phyloP scores from a whole-genome alignment of 2,888 invertebrate genomes.

The Pyrocoelia pectoralis region DNA sequence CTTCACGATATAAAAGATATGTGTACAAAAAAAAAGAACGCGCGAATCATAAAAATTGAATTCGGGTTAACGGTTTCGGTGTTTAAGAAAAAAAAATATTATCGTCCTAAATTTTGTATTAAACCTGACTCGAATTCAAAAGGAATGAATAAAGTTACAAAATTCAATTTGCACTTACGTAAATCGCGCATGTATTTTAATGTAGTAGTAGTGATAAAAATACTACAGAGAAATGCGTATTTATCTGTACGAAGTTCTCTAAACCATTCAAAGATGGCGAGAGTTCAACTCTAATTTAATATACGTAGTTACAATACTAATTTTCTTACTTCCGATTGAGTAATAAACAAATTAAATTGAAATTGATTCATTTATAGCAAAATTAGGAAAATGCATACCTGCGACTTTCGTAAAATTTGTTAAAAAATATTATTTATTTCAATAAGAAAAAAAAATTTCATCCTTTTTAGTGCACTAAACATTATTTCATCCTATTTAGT shows the following conservation, averaged over 20 bases:
- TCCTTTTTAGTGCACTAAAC: too few relatives aligned
- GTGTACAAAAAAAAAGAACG: conserved; percentile 4
- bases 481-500: too few relatives aligned
- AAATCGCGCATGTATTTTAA: conserved; percentile 25
- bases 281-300: background rate
- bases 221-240: background rate
- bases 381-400: too few relatives aligned
- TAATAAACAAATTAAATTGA: too few relatives aligned
- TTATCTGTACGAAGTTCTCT: background rate
- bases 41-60: background rate
- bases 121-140: conserved; percentile 14
- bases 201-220: background rate
- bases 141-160: conserved; percentile 18
- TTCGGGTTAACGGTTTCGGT: background rate
- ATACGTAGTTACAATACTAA: too few relatives aligned
- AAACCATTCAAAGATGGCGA: background rate
- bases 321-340: too few relatives aligned
- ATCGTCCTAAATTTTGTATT: background rate
- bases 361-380: too few relatives aligned
- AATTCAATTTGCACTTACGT: conserved; percentile 34
- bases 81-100: background rate
- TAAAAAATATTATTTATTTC: too few relatives aligned
- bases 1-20: too few relatives aligned
- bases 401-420: too few relatives aligned
- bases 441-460: too few relatives aligned